Conservation (phyloP, 2,113 vertebrate genomes). For the Pimephales promelas region DNA sequence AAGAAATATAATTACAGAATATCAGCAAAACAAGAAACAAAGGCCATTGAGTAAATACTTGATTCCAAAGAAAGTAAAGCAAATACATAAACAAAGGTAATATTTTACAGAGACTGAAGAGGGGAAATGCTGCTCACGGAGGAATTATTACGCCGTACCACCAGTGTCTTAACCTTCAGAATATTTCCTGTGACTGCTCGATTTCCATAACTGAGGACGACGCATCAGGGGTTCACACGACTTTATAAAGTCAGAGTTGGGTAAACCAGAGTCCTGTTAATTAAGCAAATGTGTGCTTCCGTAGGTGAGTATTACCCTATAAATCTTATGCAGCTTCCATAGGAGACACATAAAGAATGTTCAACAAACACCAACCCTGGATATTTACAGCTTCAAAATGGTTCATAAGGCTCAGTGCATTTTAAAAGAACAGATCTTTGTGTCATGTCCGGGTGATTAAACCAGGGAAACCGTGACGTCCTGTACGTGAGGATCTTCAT, state of each 20-base stretch:
- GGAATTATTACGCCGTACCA: constrained; percentile 56
- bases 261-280: constrained; percentile 51
- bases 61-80: constrained; percentile 84
- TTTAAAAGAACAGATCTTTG: constrained; percentile 59
- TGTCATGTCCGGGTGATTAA: constrained; percentile 57
- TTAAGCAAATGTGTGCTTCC: constrained; percentile 48
- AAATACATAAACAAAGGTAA: constrained; percentile 80
- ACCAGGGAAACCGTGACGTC: constrained; percentile 69
- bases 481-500: constrained; percentile 38
- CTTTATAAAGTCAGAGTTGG: constrained; percentile 50
- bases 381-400: constrained; percentile 58
- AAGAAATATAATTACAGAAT: constrained; percentile 98
- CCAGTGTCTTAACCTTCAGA: constrained; percentile 56
- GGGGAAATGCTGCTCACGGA: constrained; percentile 61
- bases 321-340: constrained; percentile 53
- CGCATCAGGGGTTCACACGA: constrained; percentile 53
- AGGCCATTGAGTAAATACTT: constrained; percentile 92
- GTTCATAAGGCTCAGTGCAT: constrained; percentile 77
- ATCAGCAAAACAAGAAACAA: constrained; percentile 95
- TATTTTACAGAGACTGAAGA: constrained; percentile 63
- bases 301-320: constrained; percentile 42
- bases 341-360: constrained; percentile 66
- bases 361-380: constrained; percentile 34
- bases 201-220: constrained; percentile 45
- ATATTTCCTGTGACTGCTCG: constrained; percentile 41